A percentile compares a stretch with the other conserved stretches of the same genome.
These are phyloP conservation scores for Hydrolagus affinis DNA, from an alignment of 2,113 vertebrate species.

Conservation along the genomic window DNA sequence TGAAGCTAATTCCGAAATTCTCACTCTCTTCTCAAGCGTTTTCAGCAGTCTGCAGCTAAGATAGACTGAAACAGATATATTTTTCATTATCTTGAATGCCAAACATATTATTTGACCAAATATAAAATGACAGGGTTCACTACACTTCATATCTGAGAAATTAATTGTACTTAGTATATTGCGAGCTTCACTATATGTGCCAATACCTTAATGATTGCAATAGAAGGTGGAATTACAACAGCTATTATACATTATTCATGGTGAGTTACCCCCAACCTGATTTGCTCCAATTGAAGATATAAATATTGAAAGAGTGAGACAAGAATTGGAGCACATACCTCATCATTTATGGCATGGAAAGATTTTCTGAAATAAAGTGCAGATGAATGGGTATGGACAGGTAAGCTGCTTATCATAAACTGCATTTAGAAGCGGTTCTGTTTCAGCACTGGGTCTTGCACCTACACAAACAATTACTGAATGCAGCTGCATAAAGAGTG, in stretches of 20 bases:
- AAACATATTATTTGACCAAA: neutral
- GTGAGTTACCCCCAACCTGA: neutral
- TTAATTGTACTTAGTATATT: neutral
- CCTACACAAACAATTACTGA: neutral
- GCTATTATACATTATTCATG: constrained; percentile 3
- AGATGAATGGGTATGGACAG: neutral
- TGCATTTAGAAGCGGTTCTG: neutral
- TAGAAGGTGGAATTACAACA: constrained; percentile 5
- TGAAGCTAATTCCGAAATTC: neutral
- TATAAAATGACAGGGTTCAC: neutral
- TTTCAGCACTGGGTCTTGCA: neutral
- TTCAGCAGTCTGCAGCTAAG: neutral
- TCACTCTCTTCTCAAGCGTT: neutral
- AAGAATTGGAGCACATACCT: neutral
- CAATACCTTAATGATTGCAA: constrained; percentile 9
- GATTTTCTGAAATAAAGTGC: neutral
- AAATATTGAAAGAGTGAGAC: constrained; percentile 1
- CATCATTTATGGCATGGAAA: neutral
- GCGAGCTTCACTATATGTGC: neutral
- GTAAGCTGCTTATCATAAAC: neutral
- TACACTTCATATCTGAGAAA: neutral
- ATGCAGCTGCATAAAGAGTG: neutral
- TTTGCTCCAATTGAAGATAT: neutral
- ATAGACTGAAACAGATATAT: neutral
- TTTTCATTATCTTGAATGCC: neutral